Conservation (phyloP, 2,797 vertebrate genomes). For the Garrulus glandarius region DNA sequence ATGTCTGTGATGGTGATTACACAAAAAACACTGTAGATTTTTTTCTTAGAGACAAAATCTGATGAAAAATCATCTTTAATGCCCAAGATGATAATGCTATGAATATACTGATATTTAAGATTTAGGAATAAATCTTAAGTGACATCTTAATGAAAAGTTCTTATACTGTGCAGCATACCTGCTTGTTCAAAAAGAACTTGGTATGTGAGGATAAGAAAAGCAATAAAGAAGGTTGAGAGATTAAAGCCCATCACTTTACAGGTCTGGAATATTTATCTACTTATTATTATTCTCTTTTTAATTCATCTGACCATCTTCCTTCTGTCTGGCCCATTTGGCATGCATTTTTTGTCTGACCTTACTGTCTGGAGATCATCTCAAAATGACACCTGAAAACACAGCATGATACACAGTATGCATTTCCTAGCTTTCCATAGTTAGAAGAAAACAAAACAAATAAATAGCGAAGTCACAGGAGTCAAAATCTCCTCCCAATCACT, state of each 20-base stretch:
- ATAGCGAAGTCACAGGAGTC: not conserved
- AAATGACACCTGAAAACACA: slow-evolving; percentile 26
- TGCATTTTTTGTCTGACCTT: slow-evolving; percentile 11
- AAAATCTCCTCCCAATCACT: not conserved
- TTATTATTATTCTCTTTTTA: not conserved
- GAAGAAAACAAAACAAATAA: not conserved
- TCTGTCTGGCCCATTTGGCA: not conserved
- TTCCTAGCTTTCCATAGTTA: not conserved
- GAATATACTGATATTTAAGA: not conserved
- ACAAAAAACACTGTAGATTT: not conserved
- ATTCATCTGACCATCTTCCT: slow-evolving; percentile 24
- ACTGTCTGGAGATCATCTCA: slow-evolving; percentile 20
- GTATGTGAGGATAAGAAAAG: not conserved
- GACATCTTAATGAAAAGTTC: not conserved
- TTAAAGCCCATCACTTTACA: not conserved
- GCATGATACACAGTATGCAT: not conserved
- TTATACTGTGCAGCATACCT: not conserved
- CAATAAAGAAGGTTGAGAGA: not conserved
- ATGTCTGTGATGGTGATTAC: not conserved
- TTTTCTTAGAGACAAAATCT: not conserved
- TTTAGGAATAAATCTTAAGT: not conserved
- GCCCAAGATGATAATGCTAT: not conserved
- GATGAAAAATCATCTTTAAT: not conserved
- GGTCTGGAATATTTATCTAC: slow-evolving; percentile 24
- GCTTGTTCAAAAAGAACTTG: not conserved